A percentile compares a stretch with the other conserved stretches of the same genome.
These are phyloP conservation scores for Lutjanus campechanus DNA, from an alignment of 2,797 vertebrate species.

Conservation along the genomic window DNA sequence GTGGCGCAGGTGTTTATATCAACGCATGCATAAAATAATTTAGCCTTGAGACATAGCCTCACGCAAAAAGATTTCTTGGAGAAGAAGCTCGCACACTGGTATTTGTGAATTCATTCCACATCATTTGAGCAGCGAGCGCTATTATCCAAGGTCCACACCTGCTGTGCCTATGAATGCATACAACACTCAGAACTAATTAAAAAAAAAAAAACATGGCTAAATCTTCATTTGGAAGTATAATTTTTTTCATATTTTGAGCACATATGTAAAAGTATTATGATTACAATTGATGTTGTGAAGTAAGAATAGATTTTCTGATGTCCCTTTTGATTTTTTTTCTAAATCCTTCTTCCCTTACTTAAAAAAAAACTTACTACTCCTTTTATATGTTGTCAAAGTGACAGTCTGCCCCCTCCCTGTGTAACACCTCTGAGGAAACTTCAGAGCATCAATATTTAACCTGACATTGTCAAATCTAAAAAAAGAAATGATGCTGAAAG, in stretches of 20 bases:
- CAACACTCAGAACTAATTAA: conserved; percentile 9
- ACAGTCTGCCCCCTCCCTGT: conserved; percentile 16
- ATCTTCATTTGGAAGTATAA: neutral
- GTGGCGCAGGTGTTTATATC: neutral
- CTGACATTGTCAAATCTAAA: conserved; percentile 73
- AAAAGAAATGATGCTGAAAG: conserved; percentile 66
- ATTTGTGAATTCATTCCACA: conserved; percentile 25
- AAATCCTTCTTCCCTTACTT: no score
- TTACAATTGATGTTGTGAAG: neutral
- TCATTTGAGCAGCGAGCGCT: neutral
- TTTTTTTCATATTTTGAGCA: neutral
- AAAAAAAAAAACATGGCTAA: neutral
- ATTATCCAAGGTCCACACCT: conserved; percentile 14
- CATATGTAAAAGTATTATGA: neutral
- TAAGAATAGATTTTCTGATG: neutral
- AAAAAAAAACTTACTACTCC: conserved; percentile 22
- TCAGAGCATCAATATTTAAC: conserved; percentile 78
- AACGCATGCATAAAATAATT: conserved; percentile 16
- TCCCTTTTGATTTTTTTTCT: no score
- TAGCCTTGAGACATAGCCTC: conserved; percentile 9
- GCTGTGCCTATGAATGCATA: conserved; percentile 6
- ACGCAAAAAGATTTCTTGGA: neutral
- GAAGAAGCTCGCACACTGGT: neutral
- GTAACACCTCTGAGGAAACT: conserved; percentile 60
- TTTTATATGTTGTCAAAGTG: conserved; percentile 53